Evolutionary conservation across 2,888 invertebrate species (phyloP), one percentile per base, ranked within the genome.

Genomic region (Plutella xylostella): DNA sequence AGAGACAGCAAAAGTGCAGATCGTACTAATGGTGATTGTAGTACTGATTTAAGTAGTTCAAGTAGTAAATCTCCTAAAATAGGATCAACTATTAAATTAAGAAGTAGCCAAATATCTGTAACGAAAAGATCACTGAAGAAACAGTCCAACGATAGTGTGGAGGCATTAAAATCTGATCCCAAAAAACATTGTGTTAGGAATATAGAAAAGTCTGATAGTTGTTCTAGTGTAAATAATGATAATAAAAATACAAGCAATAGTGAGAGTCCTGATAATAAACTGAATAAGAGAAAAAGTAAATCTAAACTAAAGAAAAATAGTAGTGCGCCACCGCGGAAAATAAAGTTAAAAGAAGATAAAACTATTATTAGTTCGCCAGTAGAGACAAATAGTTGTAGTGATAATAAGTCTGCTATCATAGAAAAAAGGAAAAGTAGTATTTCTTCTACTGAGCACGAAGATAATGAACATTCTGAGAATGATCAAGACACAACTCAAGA

Each of bases 341-440:
- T 64, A 20, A 70, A 71, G 51, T 51, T 65, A 46, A 69, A 68
- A 51, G 62, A 64, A 48, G 63, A 55, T 50, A 70, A 72, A 58
- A 68, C 69, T 50, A 51, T 66, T 52, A 56, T 65, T 47, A 74
- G 68, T 51, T 65, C 69, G 40, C 52, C 67, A 31, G 55, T 68
- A 40, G 74, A 72, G 55, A 66, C 65, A 54, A 76, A 77, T 48
- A 72, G 64, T 52, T 60, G 68, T 57, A 72, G 70, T 46, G 72
- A 75, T 59, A 73, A 61, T 66, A 82, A 80, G 73, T 63, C 72
- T 57, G 69, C 67, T 69, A 75, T 79, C 59, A 71, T 74, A 55
- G 73, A 78, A 51, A 79, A 77, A 46, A 65, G 79, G 50, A 78
- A 82, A 60, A 82, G 77, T 48, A 79, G 80, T 63, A 70, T 83